A percentile compares a stretch with the other conserved stretches of the same genome.
Conservation (phyloP, 2,797 vertebrate genomes). For the Rallus crepitans region DNA sequence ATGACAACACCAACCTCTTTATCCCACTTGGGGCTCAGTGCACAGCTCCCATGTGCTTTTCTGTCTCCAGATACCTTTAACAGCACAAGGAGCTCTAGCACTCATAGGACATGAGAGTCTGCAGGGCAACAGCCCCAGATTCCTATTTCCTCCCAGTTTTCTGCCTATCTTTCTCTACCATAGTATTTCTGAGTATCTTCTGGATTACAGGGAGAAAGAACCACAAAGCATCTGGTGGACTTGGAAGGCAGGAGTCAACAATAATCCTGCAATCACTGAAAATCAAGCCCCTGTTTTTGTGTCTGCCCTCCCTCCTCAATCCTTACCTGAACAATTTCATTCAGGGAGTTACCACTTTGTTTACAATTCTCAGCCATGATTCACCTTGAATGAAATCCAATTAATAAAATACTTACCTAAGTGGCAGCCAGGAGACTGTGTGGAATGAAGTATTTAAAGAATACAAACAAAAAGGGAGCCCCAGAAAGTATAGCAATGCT, state of each 20-base stretch:
- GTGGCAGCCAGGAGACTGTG: neutral
- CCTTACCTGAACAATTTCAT: neutral
- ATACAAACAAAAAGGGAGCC: neutral
- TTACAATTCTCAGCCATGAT: neutral
- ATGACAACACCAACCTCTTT: neutral
- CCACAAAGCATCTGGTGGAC: neutral
- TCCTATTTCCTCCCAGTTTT: neutral
- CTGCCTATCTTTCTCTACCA: neutral
- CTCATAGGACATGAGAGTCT: neutral
- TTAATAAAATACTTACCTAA: neutral
- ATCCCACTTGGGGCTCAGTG: neutral
- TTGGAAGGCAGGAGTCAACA: neutral
- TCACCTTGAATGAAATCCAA: neutral
- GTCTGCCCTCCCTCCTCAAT: neutral
- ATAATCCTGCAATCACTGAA: neutral
- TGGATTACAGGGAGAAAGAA: neutral
- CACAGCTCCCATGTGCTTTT: neutral
- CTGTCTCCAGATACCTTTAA: neutral
- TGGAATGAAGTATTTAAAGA: neutral
- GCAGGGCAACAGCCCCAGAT: neutral
- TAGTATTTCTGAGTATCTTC: neutral
- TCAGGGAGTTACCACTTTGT: neutral
- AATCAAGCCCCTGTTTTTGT: neutral
- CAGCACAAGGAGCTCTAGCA: neutral
- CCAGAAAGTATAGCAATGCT: neutral